Conservation (phyloP, 2,888 invertebrate species). For the Agrotis puta region DNA sequence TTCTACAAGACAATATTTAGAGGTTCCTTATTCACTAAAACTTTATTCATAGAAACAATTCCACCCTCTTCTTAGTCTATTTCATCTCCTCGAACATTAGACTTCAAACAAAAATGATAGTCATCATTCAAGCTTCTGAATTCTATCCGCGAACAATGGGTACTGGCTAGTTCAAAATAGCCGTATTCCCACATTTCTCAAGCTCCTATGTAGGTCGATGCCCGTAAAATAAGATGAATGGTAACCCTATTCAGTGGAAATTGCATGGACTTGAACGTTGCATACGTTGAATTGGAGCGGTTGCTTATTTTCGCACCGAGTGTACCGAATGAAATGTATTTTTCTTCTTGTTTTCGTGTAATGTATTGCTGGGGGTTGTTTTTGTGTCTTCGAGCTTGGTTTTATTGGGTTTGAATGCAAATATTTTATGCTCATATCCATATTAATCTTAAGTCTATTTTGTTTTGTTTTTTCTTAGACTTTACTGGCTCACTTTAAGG, state of each 20-base stretch:
- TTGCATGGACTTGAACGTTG: slow-evolving; percentile 65
- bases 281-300: slow-evolving; percentile 65
- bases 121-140: slow-evolving; percentile 59
- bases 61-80: neutral
- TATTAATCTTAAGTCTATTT: too few relatives aligned
- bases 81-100: slow-evolving; percentile 38
- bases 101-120: slow-evolving; percentile 63
- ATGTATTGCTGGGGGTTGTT: slow-evolving; percentile 16
- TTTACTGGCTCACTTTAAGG: too few relatives aligned
- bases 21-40: too few relatives aligned
- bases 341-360: slow-evolving; percentile 42
- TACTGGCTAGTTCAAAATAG: slow-evolving; percentile 63
- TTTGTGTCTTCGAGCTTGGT: slow-evolving; percentile 25
- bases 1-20: too few relatives aligned
- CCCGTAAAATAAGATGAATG: slow-evolving; percentile 72
- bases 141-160: slow-evolving; percentile 60
- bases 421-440: neutral
- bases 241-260: slow-evolving; percentile 67
- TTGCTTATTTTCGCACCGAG: slow-evolving; percentile 58
- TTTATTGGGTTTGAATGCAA: slow-evolving; percentile 22
- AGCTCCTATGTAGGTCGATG: slow-evolving; percentile 71
- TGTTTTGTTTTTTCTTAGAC: too few relatives aligned
- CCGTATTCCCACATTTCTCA: slow-evolving; percentile 67
- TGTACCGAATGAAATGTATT: slow-evolving; percentile 48
- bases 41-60: neutral